Evolutionary conservation across 2,797 vertebrate species (phyloP).

Genomic region (Schizothorax lantsangensis): DNA sequence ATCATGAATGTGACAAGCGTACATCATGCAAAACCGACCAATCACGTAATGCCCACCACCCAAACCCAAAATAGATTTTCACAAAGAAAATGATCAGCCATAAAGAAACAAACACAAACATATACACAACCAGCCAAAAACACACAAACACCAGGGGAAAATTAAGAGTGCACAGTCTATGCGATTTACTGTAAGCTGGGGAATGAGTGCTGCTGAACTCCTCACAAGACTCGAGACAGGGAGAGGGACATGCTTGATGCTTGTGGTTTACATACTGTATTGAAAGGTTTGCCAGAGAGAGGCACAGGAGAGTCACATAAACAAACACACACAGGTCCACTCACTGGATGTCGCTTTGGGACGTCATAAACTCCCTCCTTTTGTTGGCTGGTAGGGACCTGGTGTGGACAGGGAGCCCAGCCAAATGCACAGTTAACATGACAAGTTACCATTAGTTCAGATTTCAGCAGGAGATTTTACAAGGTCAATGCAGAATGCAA

Average conservation of each 20-base stretch:
- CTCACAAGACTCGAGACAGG: conserved; percentile 12
- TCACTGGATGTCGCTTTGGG: conserved; percentile 99
- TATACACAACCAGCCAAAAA: conserved; percentile 29
- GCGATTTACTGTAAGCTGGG: conserved; percentile 27
- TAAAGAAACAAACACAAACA: conserved; percentile 51
- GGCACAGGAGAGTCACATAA: conserved; percentile 74
- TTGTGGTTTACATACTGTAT: conserved; percentile 41
- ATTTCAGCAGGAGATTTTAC: conserved; percentile 54
- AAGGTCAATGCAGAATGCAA: conserved; percentile 23
- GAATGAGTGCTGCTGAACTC: conserved; percentile 23
- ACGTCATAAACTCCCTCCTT: conserved; percentile 99
- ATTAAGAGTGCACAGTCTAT: conserved; percentile 6
- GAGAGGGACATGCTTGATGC: conserved; percentile 26
- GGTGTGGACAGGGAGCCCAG: conserved; percentile 68
- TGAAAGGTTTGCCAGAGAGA: conserved; percentile 80
- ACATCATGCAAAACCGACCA: conserved; percentile 60
- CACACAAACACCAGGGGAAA: conserved; percentile 16
- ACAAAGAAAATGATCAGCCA: conserved; percentile 47
- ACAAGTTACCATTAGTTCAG: conserved; percentile 62
- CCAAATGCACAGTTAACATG: conserved; percentile 73
- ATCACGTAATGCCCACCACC: conserved; percentile 49
- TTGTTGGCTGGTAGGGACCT: conserved; percentile 99
- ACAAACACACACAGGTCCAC: conserved; percentile 84
- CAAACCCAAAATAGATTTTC: conserved; percentile 55
- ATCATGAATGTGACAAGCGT: conserved; percentile 50